Evolutionary conservation across 2,888 invertebrate genomes (phyloP).

Genomic region (Drosophila neotestacea): DNA sequence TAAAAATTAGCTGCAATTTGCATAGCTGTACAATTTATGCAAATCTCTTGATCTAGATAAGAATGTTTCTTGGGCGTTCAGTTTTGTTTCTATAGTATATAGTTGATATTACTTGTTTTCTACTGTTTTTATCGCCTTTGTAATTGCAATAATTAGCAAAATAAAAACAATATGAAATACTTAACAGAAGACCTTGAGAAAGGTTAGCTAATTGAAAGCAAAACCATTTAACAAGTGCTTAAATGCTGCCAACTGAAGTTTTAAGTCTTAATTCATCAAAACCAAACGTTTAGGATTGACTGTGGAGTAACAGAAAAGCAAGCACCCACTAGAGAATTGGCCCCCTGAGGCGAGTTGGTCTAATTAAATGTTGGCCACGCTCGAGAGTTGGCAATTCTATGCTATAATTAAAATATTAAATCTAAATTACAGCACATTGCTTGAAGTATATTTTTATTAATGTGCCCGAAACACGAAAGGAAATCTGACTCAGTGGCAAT

Average conservation of each 20-base stretch:
- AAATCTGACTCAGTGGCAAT: slow-evolving; percentile 25
- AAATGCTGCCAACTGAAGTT: slow-evolving; percentile 17
- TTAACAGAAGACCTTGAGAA: slow-evolving; percentile 55
- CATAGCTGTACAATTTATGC: slow-evolving; percentile 78
- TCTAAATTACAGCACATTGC: slow-evolving; percentile 47
- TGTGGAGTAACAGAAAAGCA: neutral
- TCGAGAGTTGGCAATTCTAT: slow-evolving; percentile 28
- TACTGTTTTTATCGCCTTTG: slow-evolving; percentile 58
- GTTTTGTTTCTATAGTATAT: slow-evolving; percentile 10
- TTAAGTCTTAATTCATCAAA: slow-evolving; percentile 27
- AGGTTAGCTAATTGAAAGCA: slow-evolving; percentile 60
- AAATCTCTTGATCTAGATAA: slow-evolving; percentile 72
- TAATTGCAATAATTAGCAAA: slow-evolving; percentile 73
- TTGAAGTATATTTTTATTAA: slow-evolving; percentile 43
- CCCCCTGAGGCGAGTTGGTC: slow-evolving; percentile 44
- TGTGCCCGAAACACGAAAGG: slow-evolving; percentile 57
- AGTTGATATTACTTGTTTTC: slow-evolving; percentile 7
- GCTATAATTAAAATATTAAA: slow-evolving; percentile 76
- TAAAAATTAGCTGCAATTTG: slow-evolving; percentile 76
- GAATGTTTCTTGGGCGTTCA: slow-evolving; percentile 58
- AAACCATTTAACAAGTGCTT: slow-evolving; percentile 29
- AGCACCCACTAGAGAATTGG: slow-evolving; percentile 37
- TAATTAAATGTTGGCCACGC: slow-evolving; percentile 59
- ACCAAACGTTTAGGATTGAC: slow-evolving; percentile 16
- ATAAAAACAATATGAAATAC: slow-evolving; percentile 6